A percentile compares a stretch with the other conserved stretches of the same genome.
These are phyloP conservation scores for Trichonephila inaurata DNA, from an alignment of 1,140 invertebrate genomes.

Conservation along the genomic window DNA sequence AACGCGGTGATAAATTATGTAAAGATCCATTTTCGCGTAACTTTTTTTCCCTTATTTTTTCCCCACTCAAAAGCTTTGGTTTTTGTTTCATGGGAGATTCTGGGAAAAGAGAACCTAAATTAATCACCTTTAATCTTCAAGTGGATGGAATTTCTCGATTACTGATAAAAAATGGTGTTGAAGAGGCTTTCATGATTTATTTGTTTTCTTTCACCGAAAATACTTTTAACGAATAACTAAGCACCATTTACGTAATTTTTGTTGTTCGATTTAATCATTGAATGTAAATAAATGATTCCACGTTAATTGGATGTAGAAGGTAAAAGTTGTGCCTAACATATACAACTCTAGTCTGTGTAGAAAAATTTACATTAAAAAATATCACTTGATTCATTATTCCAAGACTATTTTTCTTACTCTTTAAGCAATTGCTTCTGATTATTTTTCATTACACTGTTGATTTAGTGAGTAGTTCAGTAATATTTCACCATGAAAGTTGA, in stretches of 20 bases:
- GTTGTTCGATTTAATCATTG: neutral
- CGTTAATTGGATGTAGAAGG: conserved; percentile 12
- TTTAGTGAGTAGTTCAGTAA: too few relatives aligned
- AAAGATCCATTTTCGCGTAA: conserved; percentile 34
- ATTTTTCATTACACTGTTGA: too few relatives aligned
- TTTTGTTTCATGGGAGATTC: conserved; percentile 1
- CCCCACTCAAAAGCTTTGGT: conserved; percentile 20
- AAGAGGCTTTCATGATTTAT: conserved; percentile 16
- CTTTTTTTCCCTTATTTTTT: neutral
- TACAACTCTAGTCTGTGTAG: too few relatives aligned
- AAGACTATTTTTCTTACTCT: too few relatives aligned
- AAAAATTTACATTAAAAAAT: too few relatives aligned
- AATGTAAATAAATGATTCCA: conserved; percentile 26
- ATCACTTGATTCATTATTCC: too few relatives aligned
- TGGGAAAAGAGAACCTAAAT: conserved; percentile 7
- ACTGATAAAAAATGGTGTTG: conserved; percentile 22
- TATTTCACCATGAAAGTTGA: too few relatives aligned
- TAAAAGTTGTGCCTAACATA: neutral
- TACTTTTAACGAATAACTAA: conserved; percentile 20
- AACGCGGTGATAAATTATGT: conserved; percentile 22
- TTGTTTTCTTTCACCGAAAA: neutral
- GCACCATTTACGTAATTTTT: conserved; percentile 15
- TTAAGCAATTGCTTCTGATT: too few relatives aligned
- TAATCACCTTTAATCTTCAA: conserved; percentile 40
- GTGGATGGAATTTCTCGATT: conserved; percentile 22